Evolutionary conservation across 1,140 invertebrate genomes (phyloP), one percentile per base, ranked within the genome.

Genomic region (Teleogryllus occipitalis): DNA sequence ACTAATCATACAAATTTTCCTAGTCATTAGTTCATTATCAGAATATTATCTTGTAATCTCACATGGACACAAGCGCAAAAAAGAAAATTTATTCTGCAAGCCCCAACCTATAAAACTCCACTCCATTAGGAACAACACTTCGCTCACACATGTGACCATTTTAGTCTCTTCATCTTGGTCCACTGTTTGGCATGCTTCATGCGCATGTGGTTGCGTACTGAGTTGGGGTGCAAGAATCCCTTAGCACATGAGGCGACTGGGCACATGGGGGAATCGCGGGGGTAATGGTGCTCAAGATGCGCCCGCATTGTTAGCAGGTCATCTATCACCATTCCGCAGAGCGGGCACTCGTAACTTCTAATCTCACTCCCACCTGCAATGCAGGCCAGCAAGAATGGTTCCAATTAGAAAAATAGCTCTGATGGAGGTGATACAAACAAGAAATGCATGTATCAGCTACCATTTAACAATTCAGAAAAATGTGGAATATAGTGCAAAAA

Each of bases 181-280:
- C 93, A 94, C 83, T 94, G 91, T 80, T 90, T 86, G 1, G 92
- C 89, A 86, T 94, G 94, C 86, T 94, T 95, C 81, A 92, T 89
- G 81, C 93, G 88, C 93, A 95, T 94, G 85, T 95, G 93, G 85
- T 95, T 95, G 81, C 93, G 89, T 49, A 94, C 93, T 72, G 92
- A 94, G 86, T 94, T 95, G 8, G 93, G 93, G 86, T 95, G 93
- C 72, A 91, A 89, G 85, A 94, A 94, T 80, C 89, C 89, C 81
- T 93, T 90, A 65, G 91, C 90, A 84, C 93, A 95, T 76, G 90
- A 87, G 39, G 89, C 86, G 54, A 95, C 93, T 10, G 93, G 93
- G 86, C 93, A 94, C 72, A 91, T 89, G 65, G 92, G 92, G 85
- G 92, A 94, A 86, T 94, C 93, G 81, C 93, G 89, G 8, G 93